Percentiles rank a stretch among this genome's conserved stretches.
These are phyloP conservation scores for Cyclophora punctaria DNA, from an alignment of 2,888 invertebrate species.

Conservation along the genomic window DNA sequence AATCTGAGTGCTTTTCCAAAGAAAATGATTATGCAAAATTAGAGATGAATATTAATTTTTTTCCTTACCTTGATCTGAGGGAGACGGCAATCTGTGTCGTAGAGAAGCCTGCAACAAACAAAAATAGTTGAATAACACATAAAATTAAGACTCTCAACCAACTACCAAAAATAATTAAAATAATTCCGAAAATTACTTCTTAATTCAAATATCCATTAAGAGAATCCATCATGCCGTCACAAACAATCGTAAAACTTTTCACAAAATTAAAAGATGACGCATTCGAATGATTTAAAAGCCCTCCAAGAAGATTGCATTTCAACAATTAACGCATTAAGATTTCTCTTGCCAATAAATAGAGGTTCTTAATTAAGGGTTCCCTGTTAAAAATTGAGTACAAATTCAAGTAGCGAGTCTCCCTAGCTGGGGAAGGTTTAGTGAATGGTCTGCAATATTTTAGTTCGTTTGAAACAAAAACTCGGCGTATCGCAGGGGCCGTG, in stretches of 20 bases:
- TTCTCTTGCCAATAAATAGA: constrained; percentile 69
- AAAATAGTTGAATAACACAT: constrained; percentile 12
- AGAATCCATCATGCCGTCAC: constrained; percentile 39
- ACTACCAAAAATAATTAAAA: constrained; percentile 1
- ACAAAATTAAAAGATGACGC: constrained; percentile 65
- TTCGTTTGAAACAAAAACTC: constrained; percentile 71
- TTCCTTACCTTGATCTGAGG: constrained; percentile 59
- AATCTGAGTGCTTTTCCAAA: constrained; percentile 5
- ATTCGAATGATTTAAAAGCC: constrained; percentile 66
- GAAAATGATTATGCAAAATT: not conserved
- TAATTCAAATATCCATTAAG: constrained; percentile 24
- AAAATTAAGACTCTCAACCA: not conserved
- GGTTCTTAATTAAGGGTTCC: constrained; percentile 70
- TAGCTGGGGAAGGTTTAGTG: constrained; percentile 56
- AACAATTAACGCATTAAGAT: constrained; percentile 75
- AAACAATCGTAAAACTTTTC: constrained; percentile 32
- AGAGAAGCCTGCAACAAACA: constrained; percentile 64
- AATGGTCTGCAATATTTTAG: constrained; percentile 74
- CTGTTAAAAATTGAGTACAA: constrained; percentile 75
- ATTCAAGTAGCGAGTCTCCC: constrained; percentile 67
- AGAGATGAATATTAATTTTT: not conserved
- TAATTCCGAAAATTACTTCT: not conserved
- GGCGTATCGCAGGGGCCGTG: constrained; percentile 43
- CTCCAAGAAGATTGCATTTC: constrained; percentile 70
- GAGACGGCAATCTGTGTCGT: constrained; percentile 60